Conservation (phyloP, 2,888 invertebrate genomes). For the Hemicrepidius hirtus region DNA sequence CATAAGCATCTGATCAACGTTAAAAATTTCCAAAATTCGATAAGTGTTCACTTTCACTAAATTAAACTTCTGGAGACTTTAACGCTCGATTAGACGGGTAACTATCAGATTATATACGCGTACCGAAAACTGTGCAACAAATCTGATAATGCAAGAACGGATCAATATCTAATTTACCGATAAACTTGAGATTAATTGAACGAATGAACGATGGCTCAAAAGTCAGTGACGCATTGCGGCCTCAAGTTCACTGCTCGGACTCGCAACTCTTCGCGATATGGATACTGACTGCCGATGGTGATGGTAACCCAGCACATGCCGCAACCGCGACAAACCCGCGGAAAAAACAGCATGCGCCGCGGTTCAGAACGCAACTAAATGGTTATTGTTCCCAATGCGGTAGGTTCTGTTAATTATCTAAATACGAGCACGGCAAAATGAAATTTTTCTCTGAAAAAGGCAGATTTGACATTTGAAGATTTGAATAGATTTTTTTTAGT, state of each 20-base stretch:
- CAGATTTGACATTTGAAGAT: not conserved
- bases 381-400: slow-evolving; percentile 56
- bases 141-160: slow-evolving; percentile 8
- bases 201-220: slow-evolving; percentile 34
- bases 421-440: slow-evolving; percentile 34
- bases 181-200: slow-evolving; percentile 19
- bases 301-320: slow-evolving; percentile 55
- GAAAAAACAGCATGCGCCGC: slow-evolving; percentile 57
- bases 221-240: slow-evolving; percentile 55
- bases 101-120: slow-evolving; percentile 43
- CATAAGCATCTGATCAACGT: not conserved
- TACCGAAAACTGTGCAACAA: slow-evolving; percentile 15
- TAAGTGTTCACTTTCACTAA: slow-evolving; percentile 56
- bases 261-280: slow-evolving; percentile 56
- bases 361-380: slow-evolving; percentile 58
- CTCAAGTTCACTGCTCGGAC: slow-evolving; percentile 56
- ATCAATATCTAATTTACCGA: slow-evolving; percentile 18
- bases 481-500: too few relatives aligned
- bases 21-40: slow-evolving; percentile 36
- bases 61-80: slow-evolving; percentile 51
- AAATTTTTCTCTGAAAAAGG: slow-evolving; percentile 15
- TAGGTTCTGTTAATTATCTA: slow-evolving; percentile 51
- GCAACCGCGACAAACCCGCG: slow-evolving; percentile 56
- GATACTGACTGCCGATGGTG: slow-evolving; percentile 56
- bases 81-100: slow-evolving; percentile 50